Evolutionary conservation across 2,797 vertebrate genomes (phyloP).

Genomic region (Parauchenoglanis punctatus): DNA sequence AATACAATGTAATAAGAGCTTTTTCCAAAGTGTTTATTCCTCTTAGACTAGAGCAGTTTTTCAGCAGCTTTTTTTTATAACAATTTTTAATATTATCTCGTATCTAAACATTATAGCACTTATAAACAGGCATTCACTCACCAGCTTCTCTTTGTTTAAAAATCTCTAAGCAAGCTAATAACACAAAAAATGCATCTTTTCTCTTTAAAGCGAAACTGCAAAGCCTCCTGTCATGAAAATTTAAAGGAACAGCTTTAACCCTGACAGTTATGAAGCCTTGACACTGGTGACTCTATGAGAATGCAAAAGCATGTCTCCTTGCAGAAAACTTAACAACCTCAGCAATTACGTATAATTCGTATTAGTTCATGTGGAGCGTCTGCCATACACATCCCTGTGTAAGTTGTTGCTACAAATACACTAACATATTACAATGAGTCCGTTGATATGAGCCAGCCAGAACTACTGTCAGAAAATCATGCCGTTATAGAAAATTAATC

Average conservation of each 20-base stretch:
- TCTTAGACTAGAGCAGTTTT: neutral
- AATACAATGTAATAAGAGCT: neutral
- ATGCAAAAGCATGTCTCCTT: neutral
- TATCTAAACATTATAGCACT: neutral
- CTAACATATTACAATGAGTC: neutral
- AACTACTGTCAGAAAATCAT: neutral
- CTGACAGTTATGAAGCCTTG: neutral
- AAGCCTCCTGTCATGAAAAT: neutral
- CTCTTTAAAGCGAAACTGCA: neutral
- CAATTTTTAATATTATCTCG: neutral
- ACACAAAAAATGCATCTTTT: neutral
- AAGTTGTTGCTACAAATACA: neutral
- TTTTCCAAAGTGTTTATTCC: neutral
- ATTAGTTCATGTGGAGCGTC: neutral
- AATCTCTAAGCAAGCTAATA: neutral
- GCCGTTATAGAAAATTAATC: neutral
- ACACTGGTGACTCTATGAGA: neutral
- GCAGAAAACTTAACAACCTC: neutral
- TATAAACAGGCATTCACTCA: neutral
- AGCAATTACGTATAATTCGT: neutral
- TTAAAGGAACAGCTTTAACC: neutral
- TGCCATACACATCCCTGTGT: neutral
- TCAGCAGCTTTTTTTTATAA: neutral
- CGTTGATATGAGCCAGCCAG: neutral
- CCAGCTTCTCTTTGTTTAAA: neutral